Evolutionary conservation across 2,113 vertebrate genomes (phyloP).

Genomic region (Regulus satrapa): DNA sequence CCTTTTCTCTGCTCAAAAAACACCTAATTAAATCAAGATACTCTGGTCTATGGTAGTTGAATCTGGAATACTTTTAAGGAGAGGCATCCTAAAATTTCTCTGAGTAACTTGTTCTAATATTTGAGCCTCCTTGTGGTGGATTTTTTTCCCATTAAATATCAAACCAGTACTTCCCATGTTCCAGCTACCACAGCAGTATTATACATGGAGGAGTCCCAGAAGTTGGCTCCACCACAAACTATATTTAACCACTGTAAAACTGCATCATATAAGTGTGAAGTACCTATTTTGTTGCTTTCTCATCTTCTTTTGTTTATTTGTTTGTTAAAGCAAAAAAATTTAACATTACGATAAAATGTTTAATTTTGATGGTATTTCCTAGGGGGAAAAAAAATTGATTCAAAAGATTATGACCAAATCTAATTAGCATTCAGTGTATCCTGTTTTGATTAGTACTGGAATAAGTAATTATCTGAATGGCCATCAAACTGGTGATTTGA

Average conservation of each 20-base stretch:
- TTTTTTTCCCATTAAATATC: neutral
- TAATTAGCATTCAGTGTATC: neutral
- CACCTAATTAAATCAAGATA: neutral
- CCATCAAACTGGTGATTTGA: neutral
- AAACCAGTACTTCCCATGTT: neutral
- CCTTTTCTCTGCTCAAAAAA: neutral
- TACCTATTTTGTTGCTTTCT: neutral
- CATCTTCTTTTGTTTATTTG: neutral
- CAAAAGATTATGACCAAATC: neutral
- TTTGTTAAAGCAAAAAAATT: neutral
- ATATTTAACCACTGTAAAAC: neutral
- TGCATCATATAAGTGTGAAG: neutral
- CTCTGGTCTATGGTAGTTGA: neutral
- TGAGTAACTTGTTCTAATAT: neutral
- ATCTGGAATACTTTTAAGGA: neutral
- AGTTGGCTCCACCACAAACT: neutral
- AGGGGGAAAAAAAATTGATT: neutral
- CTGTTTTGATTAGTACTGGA: neutral
- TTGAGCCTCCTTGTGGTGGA: neutral
- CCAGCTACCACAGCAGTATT: neutral
- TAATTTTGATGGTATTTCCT: neutral
- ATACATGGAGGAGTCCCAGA: neutral
- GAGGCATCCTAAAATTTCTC: neutral
- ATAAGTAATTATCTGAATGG: neutral
- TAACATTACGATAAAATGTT: neutral